phyloP scores from a whole-genome alignment of 2,888 invertebrate genomes.

The Antitype chi region DNA sequence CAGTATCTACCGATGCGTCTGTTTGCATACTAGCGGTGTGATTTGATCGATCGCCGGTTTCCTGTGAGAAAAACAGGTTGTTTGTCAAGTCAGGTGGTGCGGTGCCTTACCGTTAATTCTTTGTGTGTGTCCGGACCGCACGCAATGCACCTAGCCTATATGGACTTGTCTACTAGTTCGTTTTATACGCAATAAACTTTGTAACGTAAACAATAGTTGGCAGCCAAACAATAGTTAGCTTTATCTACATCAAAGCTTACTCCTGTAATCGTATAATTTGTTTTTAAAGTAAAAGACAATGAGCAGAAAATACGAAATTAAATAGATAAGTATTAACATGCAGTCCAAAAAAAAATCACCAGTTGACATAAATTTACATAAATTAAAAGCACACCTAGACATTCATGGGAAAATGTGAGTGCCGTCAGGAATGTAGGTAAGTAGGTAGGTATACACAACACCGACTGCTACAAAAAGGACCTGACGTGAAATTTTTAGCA shows the following conservation, averaged over 20 bases:
- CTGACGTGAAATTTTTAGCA: slow-evolving; percentile 56
- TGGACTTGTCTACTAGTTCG: slow-evolving; percentile 63
- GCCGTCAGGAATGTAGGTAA: slow-evolving; percentile 24
- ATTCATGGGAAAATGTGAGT: slow-evolving; percentile 38
- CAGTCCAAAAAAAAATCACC: neutral
- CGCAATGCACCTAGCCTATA: slow-evolving; percentile 67
- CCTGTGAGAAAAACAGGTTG: slow-evolving; percentile 88
- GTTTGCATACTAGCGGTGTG: slow-evolving; percentile 86
- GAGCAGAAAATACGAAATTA: neutral
- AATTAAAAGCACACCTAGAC: slow-evolving; percentile 13
- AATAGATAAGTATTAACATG: neutral
- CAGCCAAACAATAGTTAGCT: slow-evolving; percentile 44
- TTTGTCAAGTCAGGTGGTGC: slow-evolving; percentile 85
- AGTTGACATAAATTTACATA: neutral
- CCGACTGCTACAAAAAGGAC: slow-evolving; percentile 47
- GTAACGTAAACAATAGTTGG: slow-evolving; percentile 52
- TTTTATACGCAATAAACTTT: slow-evolving; percentile 54
- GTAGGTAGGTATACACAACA: slow-evolving; percentile 29
- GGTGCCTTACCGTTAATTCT: slow-evolving; percentile 82
- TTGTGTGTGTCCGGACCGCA: slow-evolving; percentile 77
- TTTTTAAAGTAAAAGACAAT: slow-evolving; percentile 1
- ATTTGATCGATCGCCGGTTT: slow-evolving; percentile 87
- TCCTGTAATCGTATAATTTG: slow-evolving; percentile 13
- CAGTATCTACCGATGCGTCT: slow-evolving; percentile 81
- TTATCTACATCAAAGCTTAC: slow-evolving; percentile 32